Percentiles rank a stretch among this genome's conserved stretches.
Evolutionary conservation across 2,797 vertebrate genomes (phyloP).

Genomic region (Orientallactaga sibirica): DNA sequence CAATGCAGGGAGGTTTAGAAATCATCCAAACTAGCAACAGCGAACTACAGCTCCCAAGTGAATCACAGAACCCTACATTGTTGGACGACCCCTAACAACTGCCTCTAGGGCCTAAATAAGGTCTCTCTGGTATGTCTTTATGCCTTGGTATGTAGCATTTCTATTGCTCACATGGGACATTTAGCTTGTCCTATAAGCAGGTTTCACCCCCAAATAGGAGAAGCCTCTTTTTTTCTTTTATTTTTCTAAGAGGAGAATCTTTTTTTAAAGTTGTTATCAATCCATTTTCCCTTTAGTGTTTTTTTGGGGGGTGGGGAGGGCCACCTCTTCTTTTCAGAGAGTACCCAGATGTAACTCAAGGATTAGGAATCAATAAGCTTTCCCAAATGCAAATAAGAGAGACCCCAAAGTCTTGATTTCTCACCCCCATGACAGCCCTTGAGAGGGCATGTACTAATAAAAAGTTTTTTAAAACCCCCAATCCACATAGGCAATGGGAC

Average conservation of each 20-base stretch:
- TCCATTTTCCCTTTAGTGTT: neutral
- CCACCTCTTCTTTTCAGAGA: conserved; percentile 39
- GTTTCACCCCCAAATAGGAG: neutral
- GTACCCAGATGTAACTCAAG: neutral
- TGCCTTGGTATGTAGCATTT: neutral
- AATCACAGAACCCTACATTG: neutral
- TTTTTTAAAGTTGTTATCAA: conserved; percentile 22
- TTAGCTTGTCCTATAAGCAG: neutral
- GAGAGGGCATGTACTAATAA: too few species aligned
- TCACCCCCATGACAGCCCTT: neutral
- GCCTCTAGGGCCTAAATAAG: neutral
- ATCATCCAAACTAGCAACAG: neutral
- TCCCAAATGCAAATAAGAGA: conserved; percentile 25
- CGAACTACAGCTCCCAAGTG: neutral
- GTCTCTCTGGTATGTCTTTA: neutral
- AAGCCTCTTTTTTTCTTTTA: neutral
- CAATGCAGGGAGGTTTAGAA: neutral
- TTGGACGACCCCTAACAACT: too few species aligned
- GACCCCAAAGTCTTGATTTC: conserved; percentile 36
- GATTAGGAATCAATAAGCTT: conserved; percentile 20
- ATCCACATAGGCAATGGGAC: neutral
- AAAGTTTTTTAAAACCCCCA: neutral
- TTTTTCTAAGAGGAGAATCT: neutral
- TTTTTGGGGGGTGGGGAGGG: neutral
- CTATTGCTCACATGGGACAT: neutral